phyloP scores from a whole-genome alignment of 2,888 invertebrate genomes.

The Hirtodrosophila confusa region DNA sequence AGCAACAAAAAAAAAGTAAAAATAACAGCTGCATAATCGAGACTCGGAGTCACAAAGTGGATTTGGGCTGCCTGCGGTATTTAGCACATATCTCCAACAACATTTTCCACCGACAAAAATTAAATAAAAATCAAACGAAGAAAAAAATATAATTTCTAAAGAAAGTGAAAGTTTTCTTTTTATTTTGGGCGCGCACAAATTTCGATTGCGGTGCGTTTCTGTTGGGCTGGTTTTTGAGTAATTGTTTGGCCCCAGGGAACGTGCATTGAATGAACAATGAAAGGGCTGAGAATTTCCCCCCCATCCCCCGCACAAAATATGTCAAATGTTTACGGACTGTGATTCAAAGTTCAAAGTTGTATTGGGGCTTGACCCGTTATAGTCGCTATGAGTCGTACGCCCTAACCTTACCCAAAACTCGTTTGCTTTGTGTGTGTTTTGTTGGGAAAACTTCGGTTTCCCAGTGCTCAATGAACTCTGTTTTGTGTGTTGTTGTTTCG shows the following conservation, averaged over 20 bases:
- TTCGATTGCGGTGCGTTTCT: conserved; percentile 31
- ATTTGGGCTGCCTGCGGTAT: conserved; percentile 50
- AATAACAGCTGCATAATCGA: conserved; percentile 51
- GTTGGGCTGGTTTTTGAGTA: conserved; percentile 23
- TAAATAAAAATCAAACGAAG: conserved; percentile 14
- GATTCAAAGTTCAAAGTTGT: conserved; percentile 13
- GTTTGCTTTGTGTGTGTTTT: conserved; percentile 29
- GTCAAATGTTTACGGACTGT: conserved; percentile 12
- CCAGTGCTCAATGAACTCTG: conserved; percentile 41
- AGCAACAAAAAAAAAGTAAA: conserved; percentile 34
- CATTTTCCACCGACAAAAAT: conserved; percentile 40
- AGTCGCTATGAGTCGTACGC: not conserved
- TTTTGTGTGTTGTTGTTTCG: conserved; percentile 2
- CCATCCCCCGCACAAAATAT: not conserved
- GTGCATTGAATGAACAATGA: conserved; percentile 49
- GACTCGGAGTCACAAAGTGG: conserved; percentile 5
- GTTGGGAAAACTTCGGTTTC: conserved; percentile 36
- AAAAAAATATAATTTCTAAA: conserved; percentile 67
- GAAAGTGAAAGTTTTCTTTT: conserved; percentile 72
- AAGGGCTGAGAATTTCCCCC: conserved; percentile 19
- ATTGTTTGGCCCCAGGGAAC: conserved; percentile 22
- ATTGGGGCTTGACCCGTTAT: conserved; percentile 2
- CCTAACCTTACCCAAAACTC: conserved; percentile 55
- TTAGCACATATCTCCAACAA: conserved; percentile 64
- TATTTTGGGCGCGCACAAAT: conserved; percentile 40